Evolutionary conservation across 2,113 vertebrate species (phyloP), one percentile per base, ranked within the genome.

Genomic region (Labeo rohita): DNA sequence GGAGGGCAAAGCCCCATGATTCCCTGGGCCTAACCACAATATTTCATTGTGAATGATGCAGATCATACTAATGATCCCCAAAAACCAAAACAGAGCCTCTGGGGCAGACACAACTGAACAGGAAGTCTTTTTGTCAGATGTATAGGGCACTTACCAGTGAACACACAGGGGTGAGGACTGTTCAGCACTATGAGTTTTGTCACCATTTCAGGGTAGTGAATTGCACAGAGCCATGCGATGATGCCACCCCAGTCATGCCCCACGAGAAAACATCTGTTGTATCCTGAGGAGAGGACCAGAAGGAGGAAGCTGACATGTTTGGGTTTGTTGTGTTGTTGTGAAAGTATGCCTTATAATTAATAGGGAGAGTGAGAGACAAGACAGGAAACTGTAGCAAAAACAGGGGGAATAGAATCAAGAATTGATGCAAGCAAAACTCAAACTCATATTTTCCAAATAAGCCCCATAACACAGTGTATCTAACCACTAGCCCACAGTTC

Each of bases 191-290:
- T 96, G 87, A 99, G 96, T 87, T 98, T 99, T 4, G 95, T 96
- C 90, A 99, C 97, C 97, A 97, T 97, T 94, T 99, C 98, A 12
- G 98, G 98, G 89, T 98, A 98, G 91, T 98, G 97, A 86, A 99
- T 97, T 68, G 98, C 97, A 85, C 97, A 96, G 68, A 98, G 94
- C 98, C 98, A 99, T 34, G 98, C 97, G 3, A 99, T 94, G 92
- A 96, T 97, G 89, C 98, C 98, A 15, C 98, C 98, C 98, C 97
- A 99, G 94, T 98, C 98, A 4, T 99, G 98, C 85, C 98, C 98
- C 89, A 98, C 95, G 68, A 99, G 93, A 91, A 96, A 96, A 91
- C 98, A 99, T 92, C 97, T 97, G 94, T 95, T 98, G 91, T 99
- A 99, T 56, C 98, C 98, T 99, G 90, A 75, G 89, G 90, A 89